These are phyloP conservation scores for Sclerodermus sp. DNA, from an alignment of 2,888 invertebrate species.

Conservation along the genomic window DNA sequence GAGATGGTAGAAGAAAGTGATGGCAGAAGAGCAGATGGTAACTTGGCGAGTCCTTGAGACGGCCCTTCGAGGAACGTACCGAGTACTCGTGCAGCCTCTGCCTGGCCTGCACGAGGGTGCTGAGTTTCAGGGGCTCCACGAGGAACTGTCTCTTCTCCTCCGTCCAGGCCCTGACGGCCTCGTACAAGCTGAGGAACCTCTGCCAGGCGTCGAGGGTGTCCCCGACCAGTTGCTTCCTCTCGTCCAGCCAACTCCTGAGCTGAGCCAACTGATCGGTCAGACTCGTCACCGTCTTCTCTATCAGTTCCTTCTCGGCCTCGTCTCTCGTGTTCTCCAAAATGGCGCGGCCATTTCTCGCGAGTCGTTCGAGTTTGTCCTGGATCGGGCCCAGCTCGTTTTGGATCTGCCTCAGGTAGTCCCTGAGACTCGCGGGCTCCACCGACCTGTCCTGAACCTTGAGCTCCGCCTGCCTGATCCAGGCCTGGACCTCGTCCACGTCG, in stretches of 20 bases:
- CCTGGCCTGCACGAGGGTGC: constrained; percentile 78
- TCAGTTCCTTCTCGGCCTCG: constrained; percentile 73
- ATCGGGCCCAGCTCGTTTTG: constrained; percentile 74
- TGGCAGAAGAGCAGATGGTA: too few relatives aligned
- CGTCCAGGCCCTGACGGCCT: constrained; percentile 81
- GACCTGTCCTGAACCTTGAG: constrained; percentile 80
- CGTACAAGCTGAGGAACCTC: constrained; percentile 79
- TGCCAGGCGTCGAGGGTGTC: constrained; percentile 89
- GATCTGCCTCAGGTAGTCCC: constrained; percentile 76
- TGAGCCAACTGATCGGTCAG: constrained; percentile 79
- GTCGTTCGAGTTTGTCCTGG: constrained; percentile 75
- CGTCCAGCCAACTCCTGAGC: constrained; percentile 77
- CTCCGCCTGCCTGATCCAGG: constrained; percentile 84
- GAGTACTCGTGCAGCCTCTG: constrained; percentile 86
- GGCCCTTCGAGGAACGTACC: constrained; percentile 61
- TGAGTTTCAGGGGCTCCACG: constrained; percentile 75
- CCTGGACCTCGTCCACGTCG: constrained; percentile 79
- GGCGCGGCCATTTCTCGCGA: constrained; percentile 75
- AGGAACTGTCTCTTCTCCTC: constrained; percentile 80
- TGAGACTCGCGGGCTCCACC: constrained; percentile 74
- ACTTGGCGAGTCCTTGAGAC: too few relatives aligned
- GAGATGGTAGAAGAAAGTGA: constrained; percentile 4
- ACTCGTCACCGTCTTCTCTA: constrained; percentile 74
- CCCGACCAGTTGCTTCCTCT: constrained; percentile 80
- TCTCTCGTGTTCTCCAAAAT: constrained; percentile 81